Conservation (phyloP, 2,113 vertebrate genomes). For the Megaceryle maxima region DNA sequence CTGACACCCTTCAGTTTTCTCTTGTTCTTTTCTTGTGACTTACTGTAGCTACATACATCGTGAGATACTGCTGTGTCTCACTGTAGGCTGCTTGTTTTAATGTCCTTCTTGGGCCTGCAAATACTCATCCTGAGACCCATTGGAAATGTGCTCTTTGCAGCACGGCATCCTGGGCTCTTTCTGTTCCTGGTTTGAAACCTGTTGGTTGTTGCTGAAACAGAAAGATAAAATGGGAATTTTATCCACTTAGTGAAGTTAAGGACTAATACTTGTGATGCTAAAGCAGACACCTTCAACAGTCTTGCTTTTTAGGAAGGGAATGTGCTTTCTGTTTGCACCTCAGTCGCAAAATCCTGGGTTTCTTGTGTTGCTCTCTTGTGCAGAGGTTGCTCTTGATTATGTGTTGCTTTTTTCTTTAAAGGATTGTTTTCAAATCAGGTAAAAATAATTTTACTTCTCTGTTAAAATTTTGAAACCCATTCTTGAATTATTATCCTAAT, state of each 20-base stretch:
- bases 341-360: not conserved
- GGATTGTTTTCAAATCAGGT: not conserved
- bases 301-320: not conserved
- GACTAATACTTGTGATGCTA: not conserved
- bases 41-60: accelerated
- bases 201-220: not conserved
- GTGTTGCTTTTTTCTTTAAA: not conserved
- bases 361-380: not conserved
- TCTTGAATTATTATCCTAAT: not conserved
- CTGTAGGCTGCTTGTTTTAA: not conserved
- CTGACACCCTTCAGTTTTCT: not conserved
- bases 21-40: not conserved
- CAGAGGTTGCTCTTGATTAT: not conserved
- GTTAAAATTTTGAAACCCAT: not conserved
- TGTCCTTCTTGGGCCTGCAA: not conserved
- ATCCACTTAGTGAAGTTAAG: not conserved
- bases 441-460: not conserved
- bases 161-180: not conserved
- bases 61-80: not conserved
- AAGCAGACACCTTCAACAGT: not conserved
- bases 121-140: not conserved
- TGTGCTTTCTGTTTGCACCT: not conserved
- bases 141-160: not conserved
- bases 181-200: not conserved
- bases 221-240: not conserved